These are phyloP conservation scores for Nudaria mundana DNA, from an alignment of 2,888 invertebrate genomes.

Conservation along the genomic window DNA sequence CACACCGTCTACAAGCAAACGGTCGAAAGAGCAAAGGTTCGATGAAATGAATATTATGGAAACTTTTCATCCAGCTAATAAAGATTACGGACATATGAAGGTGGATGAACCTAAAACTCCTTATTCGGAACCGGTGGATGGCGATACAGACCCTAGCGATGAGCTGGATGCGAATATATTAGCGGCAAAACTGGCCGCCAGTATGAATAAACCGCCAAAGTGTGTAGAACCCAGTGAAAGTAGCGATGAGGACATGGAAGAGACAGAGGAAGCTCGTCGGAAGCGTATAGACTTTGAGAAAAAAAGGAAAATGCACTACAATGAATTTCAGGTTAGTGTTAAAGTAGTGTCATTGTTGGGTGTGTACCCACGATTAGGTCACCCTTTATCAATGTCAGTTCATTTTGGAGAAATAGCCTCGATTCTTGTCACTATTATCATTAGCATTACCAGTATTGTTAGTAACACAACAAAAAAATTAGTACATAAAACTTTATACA, in stretches of 20 bases:
- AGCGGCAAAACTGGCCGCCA: conserved; percentile 85
- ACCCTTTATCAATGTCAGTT: conserved; percentile 1
- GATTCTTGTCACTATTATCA: conserved; percentile 6
- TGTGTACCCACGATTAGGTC: conserved; percentile 25
- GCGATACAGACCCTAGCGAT: conserved; percentile 80
- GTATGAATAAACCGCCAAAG: conserved; percentile 75
- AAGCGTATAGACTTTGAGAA: conserved; percentile 92
- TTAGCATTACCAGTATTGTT: too few species aligned
- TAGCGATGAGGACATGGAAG: conserved; percentile 81
- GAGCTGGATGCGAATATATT: conserved; percentile 86
- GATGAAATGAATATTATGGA: conserved; percentile 99
- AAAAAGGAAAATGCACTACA: conserved; percentile 98
- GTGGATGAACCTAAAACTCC: conserved; percentile 98
- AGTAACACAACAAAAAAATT: too few species aligned
- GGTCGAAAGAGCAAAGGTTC: conserved; percentile 88
- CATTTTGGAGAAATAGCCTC: too few species aligned
- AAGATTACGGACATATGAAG: conserved; percentile 99
- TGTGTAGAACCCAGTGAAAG: conserved; percentile 74
- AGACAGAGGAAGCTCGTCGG: conserved; percentile 83
- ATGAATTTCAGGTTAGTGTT: conserved; percentile 87
- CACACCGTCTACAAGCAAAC: conserved; percentile 67
- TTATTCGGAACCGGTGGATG: conserved; percentile 82
- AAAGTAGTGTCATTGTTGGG: conserved; percentile 7
- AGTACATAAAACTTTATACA: too few species aligned
- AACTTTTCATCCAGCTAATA: conserved; percentile 98